A percentile compares a stretch with the other conserved stretches of the same genome.
Evolutionary conservation across 1,140 invertebrate genomes (phyloP).

Genomic region (Drosophila quadrilineata): DNA sequence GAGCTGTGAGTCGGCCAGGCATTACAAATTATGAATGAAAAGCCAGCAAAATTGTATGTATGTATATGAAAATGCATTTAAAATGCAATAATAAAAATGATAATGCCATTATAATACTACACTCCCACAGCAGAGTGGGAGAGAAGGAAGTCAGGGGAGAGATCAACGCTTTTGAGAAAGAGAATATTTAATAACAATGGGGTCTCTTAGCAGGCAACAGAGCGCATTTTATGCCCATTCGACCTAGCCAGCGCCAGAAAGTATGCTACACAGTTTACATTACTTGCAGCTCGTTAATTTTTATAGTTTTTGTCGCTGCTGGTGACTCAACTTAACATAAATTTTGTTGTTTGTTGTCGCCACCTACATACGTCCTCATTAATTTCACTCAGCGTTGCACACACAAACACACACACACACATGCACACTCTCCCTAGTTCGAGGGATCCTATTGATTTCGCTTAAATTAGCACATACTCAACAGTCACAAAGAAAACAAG

Average conservation of each 20-base stretch:
- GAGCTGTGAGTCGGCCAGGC: conserved; percentile 58
- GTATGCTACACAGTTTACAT: conserved; percentile 78
- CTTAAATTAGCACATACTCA: conserved; percentile 67
- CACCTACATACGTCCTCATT: conserved; percentile 53
- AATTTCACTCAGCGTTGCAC: conserved; percentile 22
- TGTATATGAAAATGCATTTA: conserved; percentile 63
- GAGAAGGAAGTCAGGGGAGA: too few relatives aligned
- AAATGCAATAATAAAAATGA: conserved; percentile 79
- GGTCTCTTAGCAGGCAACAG: conserved; percentile 42
- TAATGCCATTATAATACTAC: conserved; percentile 75
- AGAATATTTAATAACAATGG: conserved; percentile 37
- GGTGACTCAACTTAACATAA: conserved; percentile 57
- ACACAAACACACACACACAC: too few relatives aligned
- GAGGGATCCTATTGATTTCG: conserved; percentile 64
- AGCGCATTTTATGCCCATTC: conserved; percentile 67
- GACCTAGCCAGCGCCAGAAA: conserved; percentile 37
- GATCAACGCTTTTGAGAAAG: too few relatives aligned
- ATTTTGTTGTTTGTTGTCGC: conserved; percentile 38
- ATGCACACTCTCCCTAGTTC: not conserved
- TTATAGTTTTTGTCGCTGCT: conserved; percentile 55
- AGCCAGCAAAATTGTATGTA: conserved; percentile 5
- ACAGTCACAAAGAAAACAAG: too few relatives aligned
- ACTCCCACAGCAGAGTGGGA: conserved; percentile 5
- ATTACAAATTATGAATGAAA: conserved; percentile 71
- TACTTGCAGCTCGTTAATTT: conserved; percentile 77